Evolutionary conservation across 2,797 vertebrate genomes (phyloP).

Genomic region (Oreochromis grahami): DNA sequence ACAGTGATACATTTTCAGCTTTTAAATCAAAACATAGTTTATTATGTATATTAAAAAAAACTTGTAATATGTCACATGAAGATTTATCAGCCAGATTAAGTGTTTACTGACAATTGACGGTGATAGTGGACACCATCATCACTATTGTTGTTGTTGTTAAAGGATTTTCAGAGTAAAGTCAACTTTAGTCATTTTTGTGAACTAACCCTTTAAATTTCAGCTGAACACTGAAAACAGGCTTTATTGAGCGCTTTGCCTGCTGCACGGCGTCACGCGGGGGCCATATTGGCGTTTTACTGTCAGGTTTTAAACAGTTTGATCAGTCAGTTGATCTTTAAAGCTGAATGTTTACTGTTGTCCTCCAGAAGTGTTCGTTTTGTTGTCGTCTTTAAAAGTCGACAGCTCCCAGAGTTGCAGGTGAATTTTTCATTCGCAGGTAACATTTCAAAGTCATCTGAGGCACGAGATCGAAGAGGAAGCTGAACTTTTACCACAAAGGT

Average conservation of each 20-base stretch:
- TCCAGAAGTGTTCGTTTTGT: background rate
- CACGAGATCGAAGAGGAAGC: background rate
- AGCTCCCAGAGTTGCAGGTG: background rate
- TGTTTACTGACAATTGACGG: accelerated
- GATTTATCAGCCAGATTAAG: background rate
- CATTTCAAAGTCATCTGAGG: background rate
- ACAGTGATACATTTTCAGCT: accelerated
- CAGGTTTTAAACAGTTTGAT: background rate
- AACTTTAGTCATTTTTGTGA: background rate
- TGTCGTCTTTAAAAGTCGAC: background rate
- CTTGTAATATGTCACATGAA: accelerated
- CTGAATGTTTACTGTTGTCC: background rate
- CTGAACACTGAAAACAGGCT: background rate
- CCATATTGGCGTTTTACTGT: background rate
- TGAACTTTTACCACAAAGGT: background rate
- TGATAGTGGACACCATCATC: accelerated
- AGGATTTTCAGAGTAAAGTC: background rate
- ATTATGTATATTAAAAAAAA: background rate
- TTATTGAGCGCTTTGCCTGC: background rate
- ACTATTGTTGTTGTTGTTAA: background rate
- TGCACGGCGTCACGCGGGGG: background rate
- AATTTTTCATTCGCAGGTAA: background rate
- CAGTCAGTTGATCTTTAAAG: background rate
- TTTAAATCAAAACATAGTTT: accelerated
- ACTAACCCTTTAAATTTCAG: background rate